Evolutionary conservation across 1,140 invertebrate species (phyloP), one percentile per base, ranked within the genome.

Genomic region (Hylaeus volcanicus): DNA sequence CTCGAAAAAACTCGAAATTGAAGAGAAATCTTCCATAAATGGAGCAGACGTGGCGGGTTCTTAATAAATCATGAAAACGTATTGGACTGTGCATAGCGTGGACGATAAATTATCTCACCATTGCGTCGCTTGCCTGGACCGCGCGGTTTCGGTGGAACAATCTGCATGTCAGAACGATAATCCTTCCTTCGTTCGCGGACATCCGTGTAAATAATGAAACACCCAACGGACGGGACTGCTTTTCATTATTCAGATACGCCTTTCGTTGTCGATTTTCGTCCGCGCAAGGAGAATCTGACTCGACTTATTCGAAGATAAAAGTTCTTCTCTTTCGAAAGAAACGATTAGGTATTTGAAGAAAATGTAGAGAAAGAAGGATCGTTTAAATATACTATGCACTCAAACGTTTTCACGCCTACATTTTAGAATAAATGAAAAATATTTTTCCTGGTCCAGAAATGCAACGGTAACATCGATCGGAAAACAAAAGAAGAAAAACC

Each of bases 41-140:
- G 26, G 11, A 51, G 15, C 53, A 14, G 37, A 60, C 51, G 69
- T 53, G 45, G 64, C n/a, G 45, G 56, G 71, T 81, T 86, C 73
- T 63, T 74, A 68, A 81, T 84, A 86, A 81, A 76, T 81, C 56
- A 61, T 58, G 11, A 11, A 6, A 48, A 56, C 60, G 69, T 64
- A 71, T 71, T 48, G 58, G 12, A 12, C 26, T 55, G 65, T 14
- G 9, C n/a, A 26, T 2, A 8, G 14, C 66, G 60, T 53, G 60
- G 69, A 5, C 60, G 51, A 79, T 79, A 74, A 79, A 79, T 79
- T 73, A 74, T 79, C 70, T 48, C 26, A 26, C 26, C 26, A 26
- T 26, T 26, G 26, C 48, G 69, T 37, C 5, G 26, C 39, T 2
- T 8, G 9, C 3, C 43, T n/a, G 15, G 2, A 26, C 26, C 26